phyloP scores from a whole-genome alignment of 2,888 invertebrate genomes.

The Nebria brevicollis region DNA sequence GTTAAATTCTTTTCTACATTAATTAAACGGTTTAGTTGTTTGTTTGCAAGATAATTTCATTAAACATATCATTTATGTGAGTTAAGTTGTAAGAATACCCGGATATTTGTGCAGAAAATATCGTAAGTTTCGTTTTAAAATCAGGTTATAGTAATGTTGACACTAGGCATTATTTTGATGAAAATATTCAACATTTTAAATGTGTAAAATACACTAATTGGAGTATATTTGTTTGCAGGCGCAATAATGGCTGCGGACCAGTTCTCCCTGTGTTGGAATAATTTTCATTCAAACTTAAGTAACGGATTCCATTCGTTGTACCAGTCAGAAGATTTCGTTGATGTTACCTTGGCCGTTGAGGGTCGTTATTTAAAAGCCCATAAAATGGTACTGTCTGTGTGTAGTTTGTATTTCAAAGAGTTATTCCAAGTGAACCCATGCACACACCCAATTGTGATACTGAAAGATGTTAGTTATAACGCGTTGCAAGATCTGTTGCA shows the following conservation, averaged over 20 bases:
- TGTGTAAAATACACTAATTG: neutral
- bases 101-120: conserved; percentile 18
- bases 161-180: neutral
- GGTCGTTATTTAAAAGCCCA: conserved; percentile 80
- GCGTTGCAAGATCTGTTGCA: conserved; percentile 74
- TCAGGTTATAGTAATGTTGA: conserved; percentile 29
- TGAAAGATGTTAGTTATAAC: conserved; percentile 75
- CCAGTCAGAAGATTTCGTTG: conserved; percentile 77
- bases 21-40: conserved; percentile 11
- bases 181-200: neutral
- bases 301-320: conserved; percentile 76
- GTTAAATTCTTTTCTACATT: conserved; percentile 31
- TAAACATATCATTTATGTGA: conserved; percentile 24
- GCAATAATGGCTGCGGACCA: conserved; percentile 67
- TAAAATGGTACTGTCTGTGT: conserved; percentile 79
- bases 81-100: neutral
- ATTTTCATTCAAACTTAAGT: conserved; percentile 79
- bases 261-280: conserved; percentile 82
- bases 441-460: conserved; percentile 77
- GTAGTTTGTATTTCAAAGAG: conserved; percentile 82
- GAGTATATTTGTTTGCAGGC: neutral
- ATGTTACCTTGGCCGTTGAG: conserved; percentile 79
- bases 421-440: conserved; percentile 77
- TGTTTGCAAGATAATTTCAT: neutral
- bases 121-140: conserved; percentile 37